Base-by-base conservation (phyloP, 1,140 invertebrate genomes). In the Mya arenaria region DNA sequence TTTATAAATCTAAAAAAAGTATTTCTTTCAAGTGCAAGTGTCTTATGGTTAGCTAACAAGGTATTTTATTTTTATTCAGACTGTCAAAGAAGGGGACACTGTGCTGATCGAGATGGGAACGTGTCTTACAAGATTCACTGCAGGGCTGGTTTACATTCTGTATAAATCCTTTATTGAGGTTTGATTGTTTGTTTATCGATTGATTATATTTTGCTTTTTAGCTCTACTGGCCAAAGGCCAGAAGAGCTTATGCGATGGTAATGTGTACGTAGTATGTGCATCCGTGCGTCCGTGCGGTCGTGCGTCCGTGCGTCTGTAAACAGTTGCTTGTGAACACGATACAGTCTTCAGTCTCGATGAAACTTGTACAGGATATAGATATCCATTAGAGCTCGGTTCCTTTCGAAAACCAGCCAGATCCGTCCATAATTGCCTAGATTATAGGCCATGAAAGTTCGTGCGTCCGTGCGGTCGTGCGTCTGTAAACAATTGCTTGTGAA, bases 61-160 rank as follows among this genome's bases (percentile, higher is more conserved):
- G n/a, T n/a, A n/a, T n/a, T n/a, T n/a, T 52, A 52, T 52, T 4
- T 52, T 52, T 1, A 66, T 78, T 28, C 34, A 78, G 75, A 56
- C 34, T 10, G 52, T 41, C 36, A 0, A 52, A 19, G 48, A 17
- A 10, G 44, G n/a, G n/a, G 75, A 66, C 30, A 52, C 30, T 58
- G 75, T 78, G n/a, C 30, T 78, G 3, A 37, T 78, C 37, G 75
- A 78, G 37, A 66, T 68, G 62, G 75, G 75, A 58, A 52, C 63
- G 10, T 78, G 75, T 41, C 44, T 78, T n/a, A 78, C 39, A 10
- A 48, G 75, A 23, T 66, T 78, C 52, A 66, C 75, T 15, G 75
- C 75, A 1, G 75, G 75, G 58, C 75, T 78, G 23, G 75, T 78
- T 17, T 78, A 78, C 15, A 37, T 78, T 37, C 63, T 78, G 2